phyloP scores from a whole-genome alignment of 1,140 invertebrate species.

The Heliconius melpomene region DNA sequence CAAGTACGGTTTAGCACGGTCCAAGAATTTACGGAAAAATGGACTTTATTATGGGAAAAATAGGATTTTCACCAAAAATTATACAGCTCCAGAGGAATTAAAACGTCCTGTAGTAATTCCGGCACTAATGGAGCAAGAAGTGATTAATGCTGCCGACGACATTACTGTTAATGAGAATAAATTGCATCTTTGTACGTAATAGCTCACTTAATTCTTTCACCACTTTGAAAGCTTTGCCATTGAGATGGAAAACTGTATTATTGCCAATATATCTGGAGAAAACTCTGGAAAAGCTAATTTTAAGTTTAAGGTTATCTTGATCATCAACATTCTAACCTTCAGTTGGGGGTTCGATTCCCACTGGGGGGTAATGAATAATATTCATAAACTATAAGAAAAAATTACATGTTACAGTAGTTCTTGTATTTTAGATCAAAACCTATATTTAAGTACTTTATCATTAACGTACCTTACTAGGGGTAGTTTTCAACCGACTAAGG shows the following conservation, averaged over 20 bases:
- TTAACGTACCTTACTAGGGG: no score
- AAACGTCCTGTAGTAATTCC: conserved; percentile 50
- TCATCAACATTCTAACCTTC: no score
- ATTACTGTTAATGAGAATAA: conserved; percentile 72
- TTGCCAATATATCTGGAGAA: neutral
- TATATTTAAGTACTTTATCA: no score
- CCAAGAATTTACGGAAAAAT: neutral
- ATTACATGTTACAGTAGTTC: no score
- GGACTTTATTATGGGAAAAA: conserved; percentile 5
- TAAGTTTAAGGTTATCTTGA: no score
- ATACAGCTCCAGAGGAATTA: conserved; percentile 36
- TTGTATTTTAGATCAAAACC: no score
- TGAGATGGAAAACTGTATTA: conserved; percentile 27
- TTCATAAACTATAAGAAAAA: no score
- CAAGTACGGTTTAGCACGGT: conserved; percentile 5
- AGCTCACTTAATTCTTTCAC: conserved; percentile 61
- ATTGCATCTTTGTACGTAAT: conserved; percentile 70
- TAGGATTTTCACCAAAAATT: conserved; percentile 24
- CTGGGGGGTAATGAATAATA: no score
- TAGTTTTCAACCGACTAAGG: no score
- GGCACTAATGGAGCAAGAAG: conserved; percentile 64
- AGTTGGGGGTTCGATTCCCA: no score
- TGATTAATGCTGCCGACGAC: conserved; percentile 67
- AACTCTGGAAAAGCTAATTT: no score
- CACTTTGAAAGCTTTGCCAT: conserved; percentile 39